These are phyloP conservation scores for Stegastes partitus DNA, from an alignment of 2,113 vertebrate genomes.

Conservation along the genomic window DNA sequence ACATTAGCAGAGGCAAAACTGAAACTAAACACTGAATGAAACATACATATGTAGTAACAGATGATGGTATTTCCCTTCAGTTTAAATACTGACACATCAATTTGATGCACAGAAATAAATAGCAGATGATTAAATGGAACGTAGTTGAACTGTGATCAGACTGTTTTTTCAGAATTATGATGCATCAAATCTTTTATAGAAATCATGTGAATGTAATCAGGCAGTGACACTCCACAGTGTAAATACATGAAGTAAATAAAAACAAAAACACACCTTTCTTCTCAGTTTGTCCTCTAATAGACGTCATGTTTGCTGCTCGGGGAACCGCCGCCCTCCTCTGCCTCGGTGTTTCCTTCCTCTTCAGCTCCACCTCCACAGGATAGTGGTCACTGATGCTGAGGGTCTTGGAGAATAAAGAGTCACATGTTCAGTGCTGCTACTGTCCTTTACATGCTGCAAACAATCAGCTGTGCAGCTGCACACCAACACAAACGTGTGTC, in stretches of 20 bases:
- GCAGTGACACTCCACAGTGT: no score
- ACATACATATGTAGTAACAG: neutral
- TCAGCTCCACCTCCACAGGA: constrained; percentile 81
- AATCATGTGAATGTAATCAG: no score
- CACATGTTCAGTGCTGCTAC: neutral
- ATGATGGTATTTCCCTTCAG: no score
- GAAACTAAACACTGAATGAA: neutral
- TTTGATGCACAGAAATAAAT: no score
- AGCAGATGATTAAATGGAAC: no score
- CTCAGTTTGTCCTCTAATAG: neutral
- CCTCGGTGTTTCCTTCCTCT: neutral
- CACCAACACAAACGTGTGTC: neutral
- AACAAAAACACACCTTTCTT: constrained; percentile 30
- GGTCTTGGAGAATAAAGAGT: constrained; percentile 48
- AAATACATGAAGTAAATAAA: no score
- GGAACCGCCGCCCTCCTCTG: neutral
- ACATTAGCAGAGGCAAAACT: accelerated
- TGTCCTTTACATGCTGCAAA: neutral
- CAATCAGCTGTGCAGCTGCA: no score
- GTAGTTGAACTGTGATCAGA: no score
- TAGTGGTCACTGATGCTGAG: constrained; percentile 81
- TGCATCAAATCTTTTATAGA: no score
- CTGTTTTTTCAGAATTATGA: no score
- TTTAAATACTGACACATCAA: no score
- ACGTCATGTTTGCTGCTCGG: accelerated